Evolutionary conservation across 2,888 invertebrate species (phyloP).

Genomic region (Micropterix aruncella): DNA sequence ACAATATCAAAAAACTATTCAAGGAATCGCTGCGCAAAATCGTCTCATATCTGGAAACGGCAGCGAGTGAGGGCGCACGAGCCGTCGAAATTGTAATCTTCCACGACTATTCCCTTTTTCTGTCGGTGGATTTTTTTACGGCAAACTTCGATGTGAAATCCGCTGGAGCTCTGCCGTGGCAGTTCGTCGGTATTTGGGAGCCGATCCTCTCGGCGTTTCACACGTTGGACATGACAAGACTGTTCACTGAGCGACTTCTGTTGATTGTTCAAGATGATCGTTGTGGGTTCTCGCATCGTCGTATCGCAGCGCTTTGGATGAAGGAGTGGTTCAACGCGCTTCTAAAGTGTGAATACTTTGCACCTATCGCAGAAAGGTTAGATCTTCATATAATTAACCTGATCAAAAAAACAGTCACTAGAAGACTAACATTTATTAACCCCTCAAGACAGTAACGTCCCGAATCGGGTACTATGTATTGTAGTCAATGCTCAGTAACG

Average conservation of each 20-base stretch:
- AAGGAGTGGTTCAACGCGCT: constrained; percentile 31
- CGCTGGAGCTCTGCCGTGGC: background rate
- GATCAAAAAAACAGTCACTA: too few species aligned
- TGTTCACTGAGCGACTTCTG: constrained; percentile 30
- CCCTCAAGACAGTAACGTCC: too few species aligned
- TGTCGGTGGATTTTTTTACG: constrained; percentile 15
- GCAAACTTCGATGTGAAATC: constrained; percentile 16
- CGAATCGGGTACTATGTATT: too few species aligned
- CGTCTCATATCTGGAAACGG: background rate
- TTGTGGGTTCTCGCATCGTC: constrained; percentile 19
- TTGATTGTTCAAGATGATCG: constrained; percentile 23
- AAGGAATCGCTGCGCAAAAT: background rate
- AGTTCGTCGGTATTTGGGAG: constrained; percentile 28
- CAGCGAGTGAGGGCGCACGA: background rate
- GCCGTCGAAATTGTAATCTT: background rate
- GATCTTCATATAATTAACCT: too few species aligned
- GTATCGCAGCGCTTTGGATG: constrained; percentile 38
- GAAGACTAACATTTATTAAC: too few species aligned
- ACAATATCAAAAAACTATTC: background rate
- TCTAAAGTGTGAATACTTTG: constrained; percentile 24
- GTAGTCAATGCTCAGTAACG: too few species aligned
- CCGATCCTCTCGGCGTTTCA: constrained; percentile 36
- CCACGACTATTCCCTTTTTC: constrained; percentile 11
- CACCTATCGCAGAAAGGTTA: constrained; percentile 6
- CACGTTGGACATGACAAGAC: constrained; percentile 31